Base-by-base conservation (phyloP, 2,797 vertebrate species). In the Rhadinocentrus ornatus region DNA sequence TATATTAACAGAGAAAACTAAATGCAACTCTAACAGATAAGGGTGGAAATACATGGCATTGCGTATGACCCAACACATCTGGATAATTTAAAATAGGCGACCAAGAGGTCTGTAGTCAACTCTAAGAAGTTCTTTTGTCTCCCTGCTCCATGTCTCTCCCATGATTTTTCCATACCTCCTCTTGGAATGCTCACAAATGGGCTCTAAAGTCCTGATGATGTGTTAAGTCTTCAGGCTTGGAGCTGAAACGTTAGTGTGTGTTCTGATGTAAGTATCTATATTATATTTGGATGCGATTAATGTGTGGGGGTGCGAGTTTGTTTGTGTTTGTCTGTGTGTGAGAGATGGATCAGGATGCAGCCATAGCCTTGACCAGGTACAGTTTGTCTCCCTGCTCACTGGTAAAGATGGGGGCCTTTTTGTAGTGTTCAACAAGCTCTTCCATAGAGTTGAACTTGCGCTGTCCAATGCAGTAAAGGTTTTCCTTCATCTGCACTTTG, bases 351-450 rank as follows among this genome's bases (percentile, higher is more conserved):
- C 94, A 95, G 85, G 94, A 96, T 89, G 95, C 95, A 31, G 95
- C 93, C 86, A 97, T 90, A 84, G 96, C 96, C 90, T 97, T 97
- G 89, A 97, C 80, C 91, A 97, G 95, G 93, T 97, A 97, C 60
- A 97, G 94, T 95, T 97, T 97, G 91, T 97, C 96, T 66, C 96
- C 96, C 92, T 96, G 96, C 92, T 97, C 96, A 64, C 96, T 96
- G 92, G 96, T 97, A 90, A 97, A 97, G 92, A 97, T 97, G 46
- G 96, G 96, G 41, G 96, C 96, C 86, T 96, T 97, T 96, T 97
- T 96, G 94, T 97, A 97, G 95, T 97, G 96, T 95, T 97, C 96
- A 82, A 97, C 96, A 91, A 97, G 94, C 92, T 97, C 96, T 82
- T 97, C 96, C 96, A 97, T 96, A 77, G 96, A 96, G 94, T 92